These are phyloP conservation scores for Fulmarus glacialis DNA, from an alignment of 2,113 vertebrate genomes.

Conservation along the genomic window DNA sequence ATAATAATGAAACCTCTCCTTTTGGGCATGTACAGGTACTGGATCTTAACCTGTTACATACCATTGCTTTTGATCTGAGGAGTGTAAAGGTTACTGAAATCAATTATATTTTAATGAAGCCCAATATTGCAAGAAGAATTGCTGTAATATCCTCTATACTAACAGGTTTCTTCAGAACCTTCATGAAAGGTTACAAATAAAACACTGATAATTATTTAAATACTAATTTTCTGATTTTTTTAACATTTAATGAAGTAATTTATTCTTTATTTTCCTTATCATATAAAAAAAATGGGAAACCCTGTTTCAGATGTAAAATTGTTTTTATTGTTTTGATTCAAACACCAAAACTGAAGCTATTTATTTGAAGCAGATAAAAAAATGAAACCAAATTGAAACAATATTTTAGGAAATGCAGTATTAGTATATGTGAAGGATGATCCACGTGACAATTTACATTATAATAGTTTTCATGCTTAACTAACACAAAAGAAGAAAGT, in stretches of 20 bases:
- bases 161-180: background rate
- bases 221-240: background rate
- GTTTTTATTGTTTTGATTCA: background rate
- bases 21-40: background rate
- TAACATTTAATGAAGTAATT: background rate
- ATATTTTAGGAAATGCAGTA: background rate
- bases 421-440: background rate
- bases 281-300: background rate
- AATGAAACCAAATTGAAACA: background rate
- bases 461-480: background rate
- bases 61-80: background rate
- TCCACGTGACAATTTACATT: background rate
- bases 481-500: background rate
- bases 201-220: background rate
- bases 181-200: background rate
- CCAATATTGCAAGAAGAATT: background rate
- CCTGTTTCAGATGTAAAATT: background rate
- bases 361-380: background rate
- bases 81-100: background rate
- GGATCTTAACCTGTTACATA: background rate
- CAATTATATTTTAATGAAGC: background rate
- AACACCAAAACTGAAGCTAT: background rate
- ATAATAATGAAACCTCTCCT: background rate
- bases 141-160: background rate
- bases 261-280: background rate